These are phyloP conservation scores for Raja brachyura DNA, from an alignment of 2,113 vertebrate species.

Conservation along the genomic window DNA sequence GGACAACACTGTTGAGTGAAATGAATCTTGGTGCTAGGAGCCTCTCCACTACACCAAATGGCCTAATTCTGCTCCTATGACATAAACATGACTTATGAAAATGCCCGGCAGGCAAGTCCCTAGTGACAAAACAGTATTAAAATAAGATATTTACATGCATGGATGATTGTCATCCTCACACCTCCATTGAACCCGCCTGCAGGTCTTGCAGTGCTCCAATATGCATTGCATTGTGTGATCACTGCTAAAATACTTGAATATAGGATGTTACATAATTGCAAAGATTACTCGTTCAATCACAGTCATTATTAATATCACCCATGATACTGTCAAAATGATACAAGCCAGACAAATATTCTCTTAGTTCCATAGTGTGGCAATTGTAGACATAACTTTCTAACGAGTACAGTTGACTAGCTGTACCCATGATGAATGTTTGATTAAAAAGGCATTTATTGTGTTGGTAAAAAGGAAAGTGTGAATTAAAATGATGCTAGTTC, in stretches of 20 bases:
- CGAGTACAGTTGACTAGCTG: not conserved
- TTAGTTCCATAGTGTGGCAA: not conserved
- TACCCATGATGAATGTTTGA: not conserved
- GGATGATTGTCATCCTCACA: no score
- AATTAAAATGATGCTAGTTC: not conserved
- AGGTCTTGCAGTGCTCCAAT: no score
- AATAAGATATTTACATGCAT: no score
- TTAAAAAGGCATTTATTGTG: not conserved
- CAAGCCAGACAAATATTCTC: not conserved
- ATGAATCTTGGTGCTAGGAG: not conserved
- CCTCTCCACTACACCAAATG: not conserved
- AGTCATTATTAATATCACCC: not conserved
- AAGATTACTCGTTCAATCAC: not conserved
- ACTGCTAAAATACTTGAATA: not conserved
- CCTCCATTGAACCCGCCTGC: no score
- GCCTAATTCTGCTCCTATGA: no score
- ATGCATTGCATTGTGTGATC: not conserved
- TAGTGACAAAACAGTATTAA: not conserved
- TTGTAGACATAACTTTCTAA: not conserved
- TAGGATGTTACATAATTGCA: not conserved
- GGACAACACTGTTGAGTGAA: not conserved
- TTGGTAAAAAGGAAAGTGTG: no score
- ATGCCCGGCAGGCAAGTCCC: not conserved
- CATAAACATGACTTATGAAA: not conserved
- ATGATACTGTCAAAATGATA: not conserved